These are phyloP conservation scores for Pseudomyrmex flavicornis DNA, from an alignment of 1,140 invertebrate genomes.

Conservation along the genomic window DNA sequence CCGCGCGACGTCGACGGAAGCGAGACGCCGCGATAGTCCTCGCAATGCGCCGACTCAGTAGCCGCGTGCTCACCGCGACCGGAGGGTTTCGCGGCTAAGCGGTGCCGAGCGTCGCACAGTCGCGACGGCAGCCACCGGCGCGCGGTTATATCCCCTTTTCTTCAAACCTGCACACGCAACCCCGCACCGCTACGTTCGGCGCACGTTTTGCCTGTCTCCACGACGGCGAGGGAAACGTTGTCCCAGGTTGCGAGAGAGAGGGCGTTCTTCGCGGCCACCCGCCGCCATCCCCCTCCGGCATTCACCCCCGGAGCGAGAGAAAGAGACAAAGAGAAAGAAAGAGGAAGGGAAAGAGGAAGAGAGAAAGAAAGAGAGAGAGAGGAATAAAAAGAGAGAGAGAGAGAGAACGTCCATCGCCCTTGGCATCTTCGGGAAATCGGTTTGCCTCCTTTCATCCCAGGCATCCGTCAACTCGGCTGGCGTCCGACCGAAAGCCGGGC, in stretches of 20 bases:
- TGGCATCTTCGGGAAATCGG: constrained; percentile 34
- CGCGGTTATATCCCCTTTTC: constrained; percentile 81
- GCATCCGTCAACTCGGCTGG: constrained; percentile 7
- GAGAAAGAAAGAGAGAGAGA: constrained; percentile 22
- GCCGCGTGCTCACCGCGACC: constrained; percentile 82
- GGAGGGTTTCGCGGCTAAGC: constrained; percentile 82
- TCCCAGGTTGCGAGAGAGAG: constrained; percentile 61
- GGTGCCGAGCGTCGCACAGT: constrained; percentile 82
- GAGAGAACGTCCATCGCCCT: constrained; percentile 28
- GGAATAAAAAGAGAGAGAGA: constrained; percentile 41
- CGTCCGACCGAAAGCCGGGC: constrained; percentile 32
- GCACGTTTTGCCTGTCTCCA: constrained; percentile 70
- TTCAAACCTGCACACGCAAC: constrained; percentile 71
- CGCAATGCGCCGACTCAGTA: constrained; percentile 84
- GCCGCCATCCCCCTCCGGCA: constrained; percentile 54
- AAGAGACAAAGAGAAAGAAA: constrained; percentile 59
- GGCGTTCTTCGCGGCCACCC: constrained; percentile 61
- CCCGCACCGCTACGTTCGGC: constrained; percentile 75
- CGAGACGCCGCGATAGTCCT: constrained; percentile 45
- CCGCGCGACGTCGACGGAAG: constrained; percentile 41
- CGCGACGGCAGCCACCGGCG: constrained; percentile 85
- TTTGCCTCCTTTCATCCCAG: constrained; percentile 25
- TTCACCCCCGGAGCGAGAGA: constrained; percentile 62
- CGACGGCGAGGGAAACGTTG: constrained; percentile 60
- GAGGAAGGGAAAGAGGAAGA: constrained; percentile 26